Evolutionary conservation across 2,888 invertebrate species (phyloP).

Genomic region (Scaptomyza flava): DNA sequence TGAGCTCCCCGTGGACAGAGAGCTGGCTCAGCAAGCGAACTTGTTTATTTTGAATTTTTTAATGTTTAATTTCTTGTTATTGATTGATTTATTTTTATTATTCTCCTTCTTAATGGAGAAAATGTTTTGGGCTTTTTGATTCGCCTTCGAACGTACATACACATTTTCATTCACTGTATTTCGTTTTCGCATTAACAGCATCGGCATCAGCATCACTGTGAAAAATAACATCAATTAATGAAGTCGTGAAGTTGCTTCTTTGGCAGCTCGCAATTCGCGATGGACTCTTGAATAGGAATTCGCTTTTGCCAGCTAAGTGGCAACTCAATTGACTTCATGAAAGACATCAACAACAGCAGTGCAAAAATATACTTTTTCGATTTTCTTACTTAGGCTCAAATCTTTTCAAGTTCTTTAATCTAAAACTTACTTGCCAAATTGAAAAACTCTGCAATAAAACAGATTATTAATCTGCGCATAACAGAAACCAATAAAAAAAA

Average conservation of each 20-base stretch:
- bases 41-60: slow-evolving; percentile 69
- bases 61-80: slow-evolving; percentile 75
- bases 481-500: background rate
- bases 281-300: slow-evolving; percentile 15
- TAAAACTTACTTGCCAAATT: background rate
- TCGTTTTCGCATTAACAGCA: slow-evolving; percentile 23
- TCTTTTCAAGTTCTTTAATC: background rate
- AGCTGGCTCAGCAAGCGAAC: slow-evolving; percentile 47
- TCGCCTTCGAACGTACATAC: background rate
- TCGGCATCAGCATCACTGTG: slow-evolving; percentile 39
- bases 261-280: slow-evolving; percentile 24
- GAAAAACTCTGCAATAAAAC: background rate
- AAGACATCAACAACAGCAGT: slow-evolving; percentile 25
- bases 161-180: slow-evolving; percentile 4
- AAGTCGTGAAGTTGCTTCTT: slow-evolving; percentile 49
- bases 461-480: background rate
- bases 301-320: slow-evolving; percentile 27
- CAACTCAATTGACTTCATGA: slow-evolving; percentile 54
- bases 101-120: slow-evolving; percentile 67
- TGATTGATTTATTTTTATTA: slow-evolving; percentile 82
- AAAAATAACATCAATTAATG: slow-evolving; percentile 72
- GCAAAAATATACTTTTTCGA: background rate
- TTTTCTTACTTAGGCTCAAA: no score
- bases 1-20: slow-evolving; percentile 46
- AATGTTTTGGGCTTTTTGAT: slow-evolving; percentile 48